Base-by-base conservation (phyloP, 2,888 invertebrate species). In the Oscheius sp. region DNA sequence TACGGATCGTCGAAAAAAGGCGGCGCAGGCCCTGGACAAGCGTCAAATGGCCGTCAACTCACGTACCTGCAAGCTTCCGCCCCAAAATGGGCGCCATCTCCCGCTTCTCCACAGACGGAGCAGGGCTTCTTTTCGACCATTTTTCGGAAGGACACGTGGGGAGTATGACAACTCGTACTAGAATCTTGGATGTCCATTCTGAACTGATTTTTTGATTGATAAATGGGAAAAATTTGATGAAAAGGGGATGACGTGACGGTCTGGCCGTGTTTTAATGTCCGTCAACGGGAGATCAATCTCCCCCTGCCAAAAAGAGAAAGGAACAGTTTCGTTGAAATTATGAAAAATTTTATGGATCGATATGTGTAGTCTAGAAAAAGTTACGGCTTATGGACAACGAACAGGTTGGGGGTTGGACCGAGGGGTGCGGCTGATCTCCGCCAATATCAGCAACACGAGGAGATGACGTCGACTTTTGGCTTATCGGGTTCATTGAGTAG, bases 1-100 rank as follows among this genome's bases (percentile, higher is more conserved):
- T 0, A 86, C 84, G 23, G 85, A 84, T 16, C 86, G 69, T 2
- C 86, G 77, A 63, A 86, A 86, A 61, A 86, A 86, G 3, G 86
- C 86, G 7, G 86, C 86, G 73, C 86, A 86, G 0, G 84, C 84
- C 55, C 84, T 78, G 35, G 35, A 9, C 35, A 35, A 35, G 35
- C 9, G 35, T 35, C 35, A 35, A 6, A 3, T 35, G 35, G 35
- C 35, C 35, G 3, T n/a, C n/a, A n/a, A n/a, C n/a, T n/a, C n/a
- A n/a, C n/a, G 5, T 35, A 35, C 35, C 35, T 35, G 63, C 80
- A 80, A 16, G 80, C 78, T 49, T 80, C 80, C 0, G 80, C 78
- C 16, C 80, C 80, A 69, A 80, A 80, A 69, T 80, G 80, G 16
- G 78, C 80, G 16, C 80, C 80, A 69, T 80, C 80, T 3, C 80